Evolutionary conservation across 1,140 invertebrate species (phyloP).

Genomic region (Caenorhabditis remanei): DNA sequence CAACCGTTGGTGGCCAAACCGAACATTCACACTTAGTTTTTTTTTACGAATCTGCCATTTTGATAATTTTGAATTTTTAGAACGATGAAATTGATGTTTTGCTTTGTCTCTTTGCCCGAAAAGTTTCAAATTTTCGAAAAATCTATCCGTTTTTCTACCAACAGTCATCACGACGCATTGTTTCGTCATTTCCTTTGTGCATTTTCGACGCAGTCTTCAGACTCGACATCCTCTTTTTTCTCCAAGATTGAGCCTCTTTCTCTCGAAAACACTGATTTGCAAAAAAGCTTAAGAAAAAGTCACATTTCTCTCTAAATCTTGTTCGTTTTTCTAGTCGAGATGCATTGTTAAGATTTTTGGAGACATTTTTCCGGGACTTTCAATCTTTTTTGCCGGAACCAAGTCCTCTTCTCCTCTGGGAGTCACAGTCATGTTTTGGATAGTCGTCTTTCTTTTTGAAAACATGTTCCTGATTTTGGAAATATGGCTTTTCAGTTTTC

Average conservation of each 20-base stretch:
- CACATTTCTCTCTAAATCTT: constrained; percentile 9
- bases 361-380: not conserved
- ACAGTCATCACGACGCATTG: constrained; percentile 40
- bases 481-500: not conserved
- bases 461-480: not conserved
- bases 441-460: not conserved
- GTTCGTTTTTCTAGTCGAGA: constrained; percentile 3
- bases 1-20: not conserved
- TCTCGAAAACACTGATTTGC: constrained; percentile 39
- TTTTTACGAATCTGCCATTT: too few relatives aligned
- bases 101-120: not conserved
- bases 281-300: not conserved
- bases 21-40: not conserved
- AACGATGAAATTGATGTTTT: too few relatives aligned
- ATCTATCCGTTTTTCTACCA: not conserved
- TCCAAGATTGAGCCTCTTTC: not conserved
- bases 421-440: not conserved
- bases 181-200: constrained; percentile 38
- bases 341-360: constrained; percentile 28
- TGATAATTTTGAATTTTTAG: too few relatives aligned
- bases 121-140: not conserved
- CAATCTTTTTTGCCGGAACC: not conserved
- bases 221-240: constrained; percentile 25
- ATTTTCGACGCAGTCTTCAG: constrained; percentile 18
- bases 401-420: not conserved